Base-by-base conservation (phyloP, 2,888 invertebrate genomes). In the Apoda limacodes region DNA sequence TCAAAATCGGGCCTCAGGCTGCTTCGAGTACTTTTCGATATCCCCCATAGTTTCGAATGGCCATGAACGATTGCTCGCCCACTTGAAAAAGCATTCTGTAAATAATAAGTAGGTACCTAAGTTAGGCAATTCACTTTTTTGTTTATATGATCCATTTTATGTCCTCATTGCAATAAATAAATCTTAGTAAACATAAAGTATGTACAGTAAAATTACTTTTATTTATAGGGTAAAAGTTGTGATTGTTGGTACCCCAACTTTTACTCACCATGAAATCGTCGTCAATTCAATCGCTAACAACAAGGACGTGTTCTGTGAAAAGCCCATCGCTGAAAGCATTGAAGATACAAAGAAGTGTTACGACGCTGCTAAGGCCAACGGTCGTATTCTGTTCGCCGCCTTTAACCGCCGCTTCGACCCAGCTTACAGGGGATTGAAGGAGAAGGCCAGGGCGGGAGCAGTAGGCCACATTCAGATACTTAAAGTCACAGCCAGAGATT, bases 331-430 rank as follows among this genome's bases (percentile, higher is more conserved):
- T 1, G 82, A 85, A 44, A 70, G 74, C 35, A 63, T 74, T 3
- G 64, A 72, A 13, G 75, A 82, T 5, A 83, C 84, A 0, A 66
- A 64, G 38, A 78, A 68, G 32, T 86, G 87, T 45, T 88, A 85
- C 50, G 80, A 84, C 23, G 61, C 75, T 1, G 87, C 88, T 0
- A 71, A 75, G 31, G 63, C 78, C 27, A 70, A 72, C 14, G 81
- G 83, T 2, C 76, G 72, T 15, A 76, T 83, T 1, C 60, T 89
- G 3, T 82, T 86, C 33, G 83, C 85, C 13, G 87, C 87, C 3
- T 89, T 87, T 60, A 88, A 88, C 56, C 82, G 87, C 37, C 83
- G 88, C 11, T 88, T 87, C 50, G 88, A 89, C 53, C 85, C 86
- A 1, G 75, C 84, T 13, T 85, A 85, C 48, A 55, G 58, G 17